Percentiles rank a stretch among this genome's conserved stretches.
Conservation (phyloP, 2,113 vertebrate genomes). For the Lepus americanus region DNA sequence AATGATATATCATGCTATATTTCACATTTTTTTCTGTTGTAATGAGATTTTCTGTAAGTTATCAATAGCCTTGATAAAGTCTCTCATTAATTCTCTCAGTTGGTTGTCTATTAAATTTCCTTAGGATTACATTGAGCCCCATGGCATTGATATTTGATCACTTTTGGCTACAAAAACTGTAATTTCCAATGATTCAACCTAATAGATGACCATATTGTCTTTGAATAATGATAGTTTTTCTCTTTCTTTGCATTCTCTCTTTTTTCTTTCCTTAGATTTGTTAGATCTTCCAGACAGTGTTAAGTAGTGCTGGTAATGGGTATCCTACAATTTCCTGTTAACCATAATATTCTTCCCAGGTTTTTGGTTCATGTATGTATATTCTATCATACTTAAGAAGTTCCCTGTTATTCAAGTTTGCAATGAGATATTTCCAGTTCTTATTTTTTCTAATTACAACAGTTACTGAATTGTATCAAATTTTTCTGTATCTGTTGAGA, state of each 20-base stretch:
- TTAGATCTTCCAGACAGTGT: not conserved
- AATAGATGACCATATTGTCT: not conserved
- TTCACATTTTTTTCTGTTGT: not conserved
- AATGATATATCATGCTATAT: not conserved
- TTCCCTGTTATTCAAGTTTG: slow-evolving; percentile 14
- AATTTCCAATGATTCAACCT: slow-evolving; percentile 6
- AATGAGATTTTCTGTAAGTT: not conserved
- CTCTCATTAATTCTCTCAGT: not conserved
- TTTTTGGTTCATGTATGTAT: not conserved
- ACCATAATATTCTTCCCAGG: not conserved
- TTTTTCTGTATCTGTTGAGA: not conserved
- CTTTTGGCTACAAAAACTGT: not conserved
- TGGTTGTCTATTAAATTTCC: slow-evolving; percentile 6
- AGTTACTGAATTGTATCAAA: slow-evolving; percentile 10
- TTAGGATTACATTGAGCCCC: not conserved
- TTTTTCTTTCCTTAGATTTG: not conserved
- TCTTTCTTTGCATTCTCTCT: not conserved
- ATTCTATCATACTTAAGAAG: slow-evolving; percentile 18
- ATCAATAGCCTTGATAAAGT: not conserved
- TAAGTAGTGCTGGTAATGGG: not conserved
- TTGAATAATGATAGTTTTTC: not conserved
- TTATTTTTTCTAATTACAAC: not conserved
- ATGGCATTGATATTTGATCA: not conserved
- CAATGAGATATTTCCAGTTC: not conserved
- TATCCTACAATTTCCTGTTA: not conserved